These are phyloP conservation scores for Prosapia bicincta DNA, from an alignment of 2,888 invertebrate species.

Conservation along the genomic window DNA sequence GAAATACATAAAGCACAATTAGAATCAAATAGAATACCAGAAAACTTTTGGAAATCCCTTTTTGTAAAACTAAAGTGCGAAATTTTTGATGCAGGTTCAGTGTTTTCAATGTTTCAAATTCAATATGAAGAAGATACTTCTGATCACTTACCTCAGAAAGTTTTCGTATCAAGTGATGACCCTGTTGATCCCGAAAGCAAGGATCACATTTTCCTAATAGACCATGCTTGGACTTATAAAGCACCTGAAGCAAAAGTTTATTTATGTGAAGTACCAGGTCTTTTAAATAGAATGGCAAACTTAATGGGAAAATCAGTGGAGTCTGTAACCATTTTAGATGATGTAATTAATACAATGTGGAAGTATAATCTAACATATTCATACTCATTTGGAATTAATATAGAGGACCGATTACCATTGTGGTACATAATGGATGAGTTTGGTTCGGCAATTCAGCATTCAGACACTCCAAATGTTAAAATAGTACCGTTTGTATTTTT, in stretches of 20 bases:
- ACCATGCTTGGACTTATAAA: conserved; percentile 90
- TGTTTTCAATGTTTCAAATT: conserved; percentile 64
- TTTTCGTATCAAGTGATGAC: conserved; percentile 57
- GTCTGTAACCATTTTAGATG: conserved; percentile 50
- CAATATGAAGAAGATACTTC: conserved; percentile 57
- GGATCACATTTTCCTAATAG: conserved; percentile 75
- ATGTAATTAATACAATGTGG: conserved; percentile 71
- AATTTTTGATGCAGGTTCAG: conserved; percentile 69
- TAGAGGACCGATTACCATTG: conserved; percentile 68
- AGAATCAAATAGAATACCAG: conserved; percentile 62
- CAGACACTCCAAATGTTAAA: conserved; percentile 74
- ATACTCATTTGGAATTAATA: conserved; percentile 54
- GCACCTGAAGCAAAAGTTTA: conserved; percentile 59
- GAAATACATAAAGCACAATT: conserved; percentile 63
- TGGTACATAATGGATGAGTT: conserved; percentile 97
- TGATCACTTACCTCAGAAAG: conserved; percentile 58
- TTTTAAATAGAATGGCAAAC: conserved; percentile 69
- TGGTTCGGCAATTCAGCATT: conserved; percentile 79
- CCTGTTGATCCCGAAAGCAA: conserved; percentile 59
- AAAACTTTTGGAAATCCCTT: conserved; percentile 64
- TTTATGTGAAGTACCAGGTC: conserved; percentile 58
- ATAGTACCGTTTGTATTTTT: conserved; percentile 75
- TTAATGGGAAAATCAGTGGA: conserved; percentile 57
- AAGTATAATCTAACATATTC: conserved; percentile 76
- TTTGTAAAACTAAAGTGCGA: conserved; percentile 61